A percentile compares a stretch with the other conserved stretches of the same genome.
phyloP scores from a whole-genome alignment of 2,797 vertebrate genomes.

The Eulemur coronatus region DNA sequence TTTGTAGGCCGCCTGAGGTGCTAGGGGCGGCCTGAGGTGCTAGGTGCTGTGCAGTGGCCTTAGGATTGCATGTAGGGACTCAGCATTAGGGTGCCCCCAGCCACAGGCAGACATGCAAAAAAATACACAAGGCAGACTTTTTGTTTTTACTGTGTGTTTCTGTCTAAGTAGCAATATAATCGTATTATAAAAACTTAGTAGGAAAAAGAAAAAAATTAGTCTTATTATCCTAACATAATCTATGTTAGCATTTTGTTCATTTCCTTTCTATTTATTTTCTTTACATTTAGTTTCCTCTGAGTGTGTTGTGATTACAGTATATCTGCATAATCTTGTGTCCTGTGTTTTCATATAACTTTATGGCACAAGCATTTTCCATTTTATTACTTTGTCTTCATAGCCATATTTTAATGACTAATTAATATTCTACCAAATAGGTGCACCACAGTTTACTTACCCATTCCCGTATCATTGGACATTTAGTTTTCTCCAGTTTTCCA shows the following conservation, averaged over 20 bases:
- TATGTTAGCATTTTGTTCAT: background rate
- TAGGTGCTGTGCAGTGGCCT: background rate
- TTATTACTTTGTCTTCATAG: constrained; percentile 42
- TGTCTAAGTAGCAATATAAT: background rate
- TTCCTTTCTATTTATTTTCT: constrained; percentile 4
- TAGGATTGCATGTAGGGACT: background rate
- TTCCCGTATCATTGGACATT: background rate
- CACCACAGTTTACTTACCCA: background rate
- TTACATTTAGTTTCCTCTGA: constrained; percentile 6
- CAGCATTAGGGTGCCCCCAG: background rate
- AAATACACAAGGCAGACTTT: background rate
- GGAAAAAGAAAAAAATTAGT: background rate
- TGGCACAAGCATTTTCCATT: constrained; percentile 15
- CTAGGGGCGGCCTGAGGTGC: background rate
- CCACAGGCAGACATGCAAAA: background rate
- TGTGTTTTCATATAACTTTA: constrained; percentile 41
- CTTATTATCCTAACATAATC: background rate
- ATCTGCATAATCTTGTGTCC: background rate
- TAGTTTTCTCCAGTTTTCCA: constrained; percentile 6
- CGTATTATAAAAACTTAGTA: background rate
- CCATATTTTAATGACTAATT: constrained; percentile 54
- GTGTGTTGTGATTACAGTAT: background rate
- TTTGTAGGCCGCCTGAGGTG: background rate
- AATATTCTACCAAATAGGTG: constrained; percentile 34
- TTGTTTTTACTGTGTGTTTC: background rate